phyloP scores from a whole-genome alignment of 2,113 vertebrate species.

The Cairina moschata region DNA sequence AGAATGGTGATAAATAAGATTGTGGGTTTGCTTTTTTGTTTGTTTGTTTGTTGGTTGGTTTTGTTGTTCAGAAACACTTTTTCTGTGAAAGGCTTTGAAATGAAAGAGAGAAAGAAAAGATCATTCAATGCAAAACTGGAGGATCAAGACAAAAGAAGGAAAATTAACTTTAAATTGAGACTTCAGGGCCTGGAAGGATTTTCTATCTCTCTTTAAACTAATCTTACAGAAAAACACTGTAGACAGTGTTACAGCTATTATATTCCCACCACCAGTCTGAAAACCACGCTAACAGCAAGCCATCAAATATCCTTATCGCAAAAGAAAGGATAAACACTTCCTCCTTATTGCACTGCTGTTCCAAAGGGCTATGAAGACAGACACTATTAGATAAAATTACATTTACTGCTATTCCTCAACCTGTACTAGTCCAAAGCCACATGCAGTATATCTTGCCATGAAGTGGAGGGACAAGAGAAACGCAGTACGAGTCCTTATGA shows the following conservation, averaged over 20 bases:
- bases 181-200: not conserved
- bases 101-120: not conserved
- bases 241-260: not conserved
- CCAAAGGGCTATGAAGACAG: not conserved
- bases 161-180: not conserved
- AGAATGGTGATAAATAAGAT: not conserved
- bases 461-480: not conserved
- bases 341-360: not conserved
- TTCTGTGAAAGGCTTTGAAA: not conserved
- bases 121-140: not conserved
- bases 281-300: not conserved
- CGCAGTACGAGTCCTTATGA: not conserved
- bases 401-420: not conserved
- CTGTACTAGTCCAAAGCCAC: not conserved
- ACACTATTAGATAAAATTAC: not conserved
- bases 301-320: not conserved
- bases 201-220: not conserved
- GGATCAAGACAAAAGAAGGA: not conserved
- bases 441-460: not conserved
- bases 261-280: not conserved
- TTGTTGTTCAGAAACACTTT: not conserved
- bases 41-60: not conserved
- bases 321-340: not conserved
- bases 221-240: not conserved
- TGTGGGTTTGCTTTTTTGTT: not conserved